Evolutionary conservation across 2,797 vertebrate genomes (phyloP), one percentile per base, ranked within the genome.

Genomic region (Margarornis squamiger): DNA sequence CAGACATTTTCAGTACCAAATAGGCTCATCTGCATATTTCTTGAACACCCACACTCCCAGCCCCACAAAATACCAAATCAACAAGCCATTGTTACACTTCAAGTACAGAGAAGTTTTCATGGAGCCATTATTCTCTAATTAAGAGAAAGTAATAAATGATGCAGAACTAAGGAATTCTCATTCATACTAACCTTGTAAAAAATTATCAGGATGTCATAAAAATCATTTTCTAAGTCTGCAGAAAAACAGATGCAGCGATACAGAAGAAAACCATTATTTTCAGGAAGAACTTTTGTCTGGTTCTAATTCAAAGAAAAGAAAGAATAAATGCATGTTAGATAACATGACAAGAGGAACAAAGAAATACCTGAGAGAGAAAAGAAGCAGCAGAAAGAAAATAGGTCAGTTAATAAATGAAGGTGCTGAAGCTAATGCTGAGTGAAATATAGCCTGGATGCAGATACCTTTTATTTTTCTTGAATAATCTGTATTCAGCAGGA

Each of bases 321-420:
- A 88, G 30, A 81, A 88, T 72, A 93, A 92, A 80, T 83, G 27
- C 15, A 68, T 65, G 14, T 80, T 89, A 80, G n/a, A 88, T 71
- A 93, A 91, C 36, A 57, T 22, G 61, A 67, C 30, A 84, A 73
- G 2, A 54, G 62, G 26, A 88, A 90, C 38, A 83, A 89, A 94
- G 55, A 70, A 80, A 59, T 54, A 73, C 43, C 41, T 86, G 46
- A 72, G 59, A 88, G 23, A 74, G 34, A 86, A 92, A 94, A 89
- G 43, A 68, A 90, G 22, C 27, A 93, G 77, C 17, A 86, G 30
- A 71, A 75, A 63, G 32, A 88, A 97, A 96, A 93, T 90, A 92
- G 49, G 79, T 91, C 82, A 84, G 54, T 87, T 90, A 95, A 87
- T 88, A 95, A 95, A 85, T 51, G 22, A 87, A 80, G 34, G 32